Evolutionary conservation across 2,797 vertebrate species (phyloP), one percentile per base, ranked within the genome.

Genomic region (Parambassis ranga): DNA sequence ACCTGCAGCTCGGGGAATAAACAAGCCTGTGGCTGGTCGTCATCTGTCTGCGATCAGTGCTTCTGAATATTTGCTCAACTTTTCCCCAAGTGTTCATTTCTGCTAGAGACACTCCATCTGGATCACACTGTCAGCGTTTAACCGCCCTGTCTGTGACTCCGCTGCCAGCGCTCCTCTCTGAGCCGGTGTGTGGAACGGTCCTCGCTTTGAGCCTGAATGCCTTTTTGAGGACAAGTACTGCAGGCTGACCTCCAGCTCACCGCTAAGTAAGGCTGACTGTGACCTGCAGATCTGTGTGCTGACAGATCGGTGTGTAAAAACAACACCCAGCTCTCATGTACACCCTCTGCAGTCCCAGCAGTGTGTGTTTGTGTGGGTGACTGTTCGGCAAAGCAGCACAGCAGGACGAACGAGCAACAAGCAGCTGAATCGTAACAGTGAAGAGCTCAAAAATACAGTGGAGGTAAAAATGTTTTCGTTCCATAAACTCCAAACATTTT

Each of bases 1-100:
- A 81, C 73, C 59, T 84, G 64, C 65, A 72, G 61, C 44, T 52
- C 24, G 35, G 56, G 44, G 37, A 64, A 46, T 75, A 66, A 81
- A 71, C 53, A 72, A 70, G 37, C 37, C 31, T 52, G 63, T 51
- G 70, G 67, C 57, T 74, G 71, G 63, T 82, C 44, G 69, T 76
- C 81, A 88, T 87, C 83, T 89, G 84, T 69, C 70, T 66, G 28
- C 43, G 37, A 87, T 86, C 77, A 82, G 65, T 15, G 65, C 74
- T 75, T 72, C 64, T 79, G 79, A 83, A 82, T 75, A 63, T 85
- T 78, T 78, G 59, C 74, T 78, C 35, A 78, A 81, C 71, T 71
- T 70, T 74, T 72, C 38, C 71, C 46, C 4, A 15, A 69, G 66
- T 47, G 52, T 67, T 59, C 41, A 61, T 68, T 65, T 73, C 52